Evolutionary conservation across 2,113 vertebrate species (phyloP).

Genomic region (Nyctibius bracteatus): DNA sequence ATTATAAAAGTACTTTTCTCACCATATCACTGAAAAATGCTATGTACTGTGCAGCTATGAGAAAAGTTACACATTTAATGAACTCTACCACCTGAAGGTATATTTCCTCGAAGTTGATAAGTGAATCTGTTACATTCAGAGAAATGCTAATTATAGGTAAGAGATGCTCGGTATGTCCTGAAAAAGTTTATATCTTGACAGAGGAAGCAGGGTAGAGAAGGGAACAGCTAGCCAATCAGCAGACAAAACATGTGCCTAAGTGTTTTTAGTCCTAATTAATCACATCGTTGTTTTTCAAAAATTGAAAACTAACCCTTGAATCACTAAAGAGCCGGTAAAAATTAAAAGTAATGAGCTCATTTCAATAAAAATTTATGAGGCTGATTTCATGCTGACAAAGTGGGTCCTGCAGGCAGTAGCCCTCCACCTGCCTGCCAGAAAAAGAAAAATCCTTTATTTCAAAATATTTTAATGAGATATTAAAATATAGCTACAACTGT

Average conservation of each 20-base stretch:
- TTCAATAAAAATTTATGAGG: constrained; percentile 71
- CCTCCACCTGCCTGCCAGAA: constrained; percentile 16
- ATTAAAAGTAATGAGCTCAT: constrained; percentile 67
- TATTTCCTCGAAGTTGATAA: constrained; percentile 67
- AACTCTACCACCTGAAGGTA: constrained; percentile 72
- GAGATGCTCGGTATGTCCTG: not conserved
- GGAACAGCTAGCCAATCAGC: not conserved
- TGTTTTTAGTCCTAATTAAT: not conserved
- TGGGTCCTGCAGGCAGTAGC: constrained; percentile 19
- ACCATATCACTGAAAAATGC: constrained; percentile 48
- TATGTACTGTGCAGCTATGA: constrained; percentile 49
- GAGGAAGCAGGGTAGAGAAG: not conserved
- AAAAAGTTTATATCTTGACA: not conserved
- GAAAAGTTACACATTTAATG: constrained; percentile 87
- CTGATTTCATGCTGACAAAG: constrained; percentile 56
- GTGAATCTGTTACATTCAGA: constrained; percentile 13
- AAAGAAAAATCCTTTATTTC: not conserved
- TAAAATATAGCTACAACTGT: not conserved
- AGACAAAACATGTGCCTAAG: not conserved
- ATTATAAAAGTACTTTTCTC: constrained; percentile 76
- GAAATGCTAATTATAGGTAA: constrained; percentile 14
- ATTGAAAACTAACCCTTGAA: not conserved
- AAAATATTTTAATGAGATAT: constrained; percentile 21
- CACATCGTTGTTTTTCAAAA: not conserved
- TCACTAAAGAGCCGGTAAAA: constrained; percentile 23